Evolutionary conservation across 2,113 vertebrate genomes (phyloP).

Genomic region (Tichodroma muraria): DNA sequence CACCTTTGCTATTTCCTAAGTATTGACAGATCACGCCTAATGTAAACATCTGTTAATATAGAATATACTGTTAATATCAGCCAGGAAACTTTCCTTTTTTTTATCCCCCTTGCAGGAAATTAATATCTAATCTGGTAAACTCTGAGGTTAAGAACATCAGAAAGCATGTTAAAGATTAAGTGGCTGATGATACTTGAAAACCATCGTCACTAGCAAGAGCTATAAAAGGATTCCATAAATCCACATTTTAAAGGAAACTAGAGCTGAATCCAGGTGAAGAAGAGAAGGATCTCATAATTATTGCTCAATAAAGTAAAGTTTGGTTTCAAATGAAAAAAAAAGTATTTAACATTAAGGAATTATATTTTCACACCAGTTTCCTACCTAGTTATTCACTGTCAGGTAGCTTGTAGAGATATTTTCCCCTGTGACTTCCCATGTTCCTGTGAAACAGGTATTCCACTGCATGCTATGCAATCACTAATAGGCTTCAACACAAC

Average conservation of each 20-base stretch:
- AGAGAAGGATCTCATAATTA: background rate
- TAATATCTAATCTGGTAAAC: constrained; percentile 32
- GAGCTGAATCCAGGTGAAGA: background rate
- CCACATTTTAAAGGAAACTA: background rate
- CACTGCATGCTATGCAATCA: background rate
- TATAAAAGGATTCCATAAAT: background rate
- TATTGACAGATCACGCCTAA: background rate
- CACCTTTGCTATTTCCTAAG: background rate
- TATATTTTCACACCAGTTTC: background rate
- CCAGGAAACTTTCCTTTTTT: background rate
- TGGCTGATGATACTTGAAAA: background rate
- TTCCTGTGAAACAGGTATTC: background rate
- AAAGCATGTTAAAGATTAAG: constrained; percentile 70
- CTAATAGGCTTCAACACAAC: background rate
- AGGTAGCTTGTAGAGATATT: background rate
- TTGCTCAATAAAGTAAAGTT: background rate
- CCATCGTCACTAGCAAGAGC: background rate
- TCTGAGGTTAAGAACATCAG: constrained; percentile 26
- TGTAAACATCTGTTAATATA: background rate
- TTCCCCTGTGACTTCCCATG: background rate
- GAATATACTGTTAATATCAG: background rate
- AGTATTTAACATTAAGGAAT: background rate
- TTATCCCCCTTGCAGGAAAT: background rate
- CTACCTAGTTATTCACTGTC: background rate
- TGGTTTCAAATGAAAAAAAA: background rate